phyloP scores from a whole-genome alignment of 2,888 invertebrate genomes.

The Onthophagus sagittarius region DNA sequence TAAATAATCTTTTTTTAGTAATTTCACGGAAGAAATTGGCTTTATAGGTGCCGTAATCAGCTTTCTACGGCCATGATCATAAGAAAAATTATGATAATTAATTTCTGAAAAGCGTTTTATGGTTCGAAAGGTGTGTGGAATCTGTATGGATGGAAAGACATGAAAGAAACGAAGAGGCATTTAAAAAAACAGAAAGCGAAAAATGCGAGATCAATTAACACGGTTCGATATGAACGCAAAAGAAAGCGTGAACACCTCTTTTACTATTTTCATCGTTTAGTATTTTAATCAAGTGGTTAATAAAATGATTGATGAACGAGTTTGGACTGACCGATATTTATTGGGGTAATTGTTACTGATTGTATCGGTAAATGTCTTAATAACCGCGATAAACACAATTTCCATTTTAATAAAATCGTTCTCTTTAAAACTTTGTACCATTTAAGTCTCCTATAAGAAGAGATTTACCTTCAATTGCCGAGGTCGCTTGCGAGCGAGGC shows the following conservation, averaged over 20 bases:
- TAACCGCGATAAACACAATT: no score
- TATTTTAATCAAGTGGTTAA: neutral
- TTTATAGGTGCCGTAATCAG: neutral
- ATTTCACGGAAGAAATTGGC: neutral
- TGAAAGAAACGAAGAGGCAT: neutral
- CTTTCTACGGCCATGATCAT: neutral
- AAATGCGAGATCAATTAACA: neutral
- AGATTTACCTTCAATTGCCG: no score
- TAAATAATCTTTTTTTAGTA: neutral
- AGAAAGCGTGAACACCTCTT: neutral
- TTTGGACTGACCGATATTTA: neutral
- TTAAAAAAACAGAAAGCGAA: neutral
- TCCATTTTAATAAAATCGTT: no score
- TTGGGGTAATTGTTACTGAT: neutral
- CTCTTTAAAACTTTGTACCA: no score
- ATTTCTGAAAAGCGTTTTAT: neutral
- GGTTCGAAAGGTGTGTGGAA: neutral
- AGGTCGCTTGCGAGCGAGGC: no score
- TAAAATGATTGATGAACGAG: neutral
- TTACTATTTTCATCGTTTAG: neutral
- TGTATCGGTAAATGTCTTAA: no score
- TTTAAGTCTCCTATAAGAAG: no score
- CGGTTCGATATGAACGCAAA: neutral
- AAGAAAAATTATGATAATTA: neutral
- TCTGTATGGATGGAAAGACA: neutral